Base-by-base conservation (phyloP, 2,113 vertebrate genomes). In the Pitta sordida region DNA sequence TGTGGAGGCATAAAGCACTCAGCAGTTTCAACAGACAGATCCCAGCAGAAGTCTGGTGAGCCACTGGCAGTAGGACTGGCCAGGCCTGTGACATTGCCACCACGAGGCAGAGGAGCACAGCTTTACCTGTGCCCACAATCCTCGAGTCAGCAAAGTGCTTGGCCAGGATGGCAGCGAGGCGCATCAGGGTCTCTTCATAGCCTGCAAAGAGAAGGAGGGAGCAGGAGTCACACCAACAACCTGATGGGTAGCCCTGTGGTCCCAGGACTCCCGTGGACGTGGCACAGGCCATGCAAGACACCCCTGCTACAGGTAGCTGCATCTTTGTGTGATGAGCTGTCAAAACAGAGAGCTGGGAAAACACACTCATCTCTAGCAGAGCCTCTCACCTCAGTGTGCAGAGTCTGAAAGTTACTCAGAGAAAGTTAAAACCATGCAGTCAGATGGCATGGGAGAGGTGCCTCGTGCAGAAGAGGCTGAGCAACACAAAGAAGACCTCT, bases 141-240 rank as follows among this genome's bases (percentile, higher is more conserved):
- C 99, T 98, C 0, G 98, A 97, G 89, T 99, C 99, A 8, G 99
- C 99, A 89, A 99, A 99, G 96, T 99, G 99, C 69, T 99, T 99
- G 86, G 99, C 98, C 9, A 99, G 98, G 95, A 99, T 99, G 62
- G 99, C 98, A 30, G 99, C 99, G 0, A 99, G 98, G 65, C 98
- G 98, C 41, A 98, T 98, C 86, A 99, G 95, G 4, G 99, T 99
- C 86, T 99, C 99, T 65, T 99, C 99, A 0, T 99, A 99, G 70
- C 98, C 99, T 99, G 97, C 29, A 88, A 88, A 67, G 51, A 74
- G 52, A 77, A 65, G 26, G 34, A 87, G 49, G 46, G 20, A 93
- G 39, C 55, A 85, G 36, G 8, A 29, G 46, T 92, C 53, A 93
- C 0, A 1, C 36, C 36, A 88, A 29, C 0, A 1, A 49, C 48